Evolutionary conservation across 2,797 vertebrate species (phyloP).

Genomic region (Pteronotus mesoamericanus): DNA sequence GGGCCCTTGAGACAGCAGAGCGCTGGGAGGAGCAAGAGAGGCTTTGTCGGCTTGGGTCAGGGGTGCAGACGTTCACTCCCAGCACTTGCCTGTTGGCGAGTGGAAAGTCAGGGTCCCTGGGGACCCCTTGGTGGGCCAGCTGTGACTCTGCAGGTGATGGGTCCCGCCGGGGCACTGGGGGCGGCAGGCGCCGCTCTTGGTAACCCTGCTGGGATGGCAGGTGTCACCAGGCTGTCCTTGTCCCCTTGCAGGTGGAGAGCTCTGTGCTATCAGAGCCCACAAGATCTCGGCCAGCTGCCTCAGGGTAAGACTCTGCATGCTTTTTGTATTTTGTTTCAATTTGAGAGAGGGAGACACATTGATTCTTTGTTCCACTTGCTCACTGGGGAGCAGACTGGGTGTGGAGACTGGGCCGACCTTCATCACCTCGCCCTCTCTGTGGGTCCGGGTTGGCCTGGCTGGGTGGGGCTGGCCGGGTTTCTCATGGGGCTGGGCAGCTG

Average conservation of each 20-base stretch:
- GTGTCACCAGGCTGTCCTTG: too few relatives aligned
- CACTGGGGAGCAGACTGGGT: background rate
- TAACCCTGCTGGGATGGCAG: background rate
- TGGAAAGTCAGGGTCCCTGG: background rate
- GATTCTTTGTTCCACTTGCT: too few relatives aligned
- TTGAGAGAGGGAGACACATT: too few relatives aligned
- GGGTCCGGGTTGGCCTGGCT: background rate
- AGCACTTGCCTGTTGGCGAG: background rate
- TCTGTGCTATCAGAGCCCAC: fast-evolving
- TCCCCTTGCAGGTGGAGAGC: background rate
- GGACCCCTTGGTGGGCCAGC: fast-evolving
- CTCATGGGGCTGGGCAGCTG: background rate
- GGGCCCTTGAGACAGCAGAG: background rate
- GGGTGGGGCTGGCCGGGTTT: background rate
- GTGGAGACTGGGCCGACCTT: background rate
- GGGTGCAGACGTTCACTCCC: background rate
- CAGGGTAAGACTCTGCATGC: fast-evolving
- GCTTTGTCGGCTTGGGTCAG: background rate
- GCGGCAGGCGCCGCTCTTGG: background rate
- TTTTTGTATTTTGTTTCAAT: background rate
- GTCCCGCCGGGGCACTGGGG: background rate
- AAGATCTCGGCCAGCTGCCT: fast-evolving
- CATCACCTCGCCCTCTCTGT: fast-evolving
- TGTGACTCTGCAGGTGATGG: fast-evolving
- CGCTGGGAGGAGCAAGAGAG: background rate